Evolutionary conservation across 2,797 vertebrate genomes (phyloP), one percentile per base, ranked within the genome.

Genomic region (Nyctalus aviator): DNA sequence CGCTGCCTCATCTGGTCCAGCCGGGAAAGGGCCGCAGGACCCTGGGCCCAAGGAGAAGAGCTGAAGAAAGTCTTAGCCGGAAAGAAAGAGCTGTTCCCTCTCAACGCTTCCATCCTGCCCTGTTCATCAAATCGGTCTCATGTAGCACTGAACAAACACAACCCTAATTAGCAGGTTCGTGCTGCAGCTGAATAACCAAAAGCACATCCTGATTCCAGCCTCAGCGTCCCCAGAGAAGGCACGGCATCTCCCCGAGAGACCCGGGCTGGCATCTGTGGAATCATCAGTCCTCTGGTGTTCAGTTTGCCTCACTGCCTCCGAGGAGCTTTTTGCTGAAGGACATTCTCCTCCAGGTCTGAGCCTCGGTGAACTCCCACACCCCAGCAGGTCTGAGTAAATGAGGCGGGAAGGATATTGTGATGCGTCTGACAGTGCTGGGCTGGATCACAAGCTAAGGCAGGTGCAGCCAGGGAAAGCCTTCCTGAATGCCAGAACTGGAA

Each of bases 101-200:
- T 8, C 94, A 94, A 89, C 20, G 46, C 50, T 79, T 0, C 17
- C 4, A 1, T 78, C 53, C 41, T 18, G 44, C 50, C 90, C 75
- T 10, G 69, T 92, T 94, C 89, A 94, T 90, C 30, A 94, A 94
- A 95, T n/a, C 23, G 50, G 83, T 55, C 95, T 85, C 94, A 57
- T 30, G 79, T 64, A 75, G 78, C 17, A 81, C 73, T 94, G 84
- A 96, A 96, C n/a, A 86, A 93, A 93, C 30, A 95, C 41, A 59
- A 46, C 32, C 73, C 94, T 90, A 57, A 95, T 84, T 92, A 97
- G 93, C n/a, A 76, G 0, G 89, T 46, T 72, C 21, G 4, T 53
- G 66, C 88, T 50, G 32, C n/a, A 73, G 95, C 93, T 91, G 78
- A 32, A 44, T 90, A 85, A 84, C 46, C 82, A 92, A 93, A 75